These are phyloP conservation scores for Patella vulgata DNA, from an alignment of 1,140 invertebrate species.

Conservation along the genomic window DNA sequence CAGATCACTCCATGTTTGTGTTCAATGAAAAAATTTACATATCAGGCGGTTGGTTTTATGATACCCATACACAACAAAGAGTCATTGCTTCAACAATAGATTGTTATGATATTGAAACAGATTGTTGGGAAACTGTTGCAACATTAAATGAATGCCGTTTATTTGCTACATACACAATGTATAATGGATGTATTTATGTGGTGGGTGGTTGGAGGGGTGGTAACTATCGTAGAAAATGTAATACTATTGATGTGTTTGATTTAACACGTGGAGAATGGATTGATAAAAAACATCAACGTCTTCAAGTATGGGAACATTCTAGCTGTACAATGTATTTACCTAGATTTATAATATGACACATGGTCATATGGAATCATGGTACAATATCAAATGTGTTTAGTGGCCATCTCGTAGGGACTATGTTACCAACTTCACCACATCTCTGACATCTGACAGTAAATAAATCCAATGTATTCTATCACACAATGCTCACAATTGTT, in stretches of 20 bases:
- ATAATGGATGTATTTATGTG: constrained; percentile 75
- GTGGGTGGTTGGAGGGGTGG: constrained; percentile 74
- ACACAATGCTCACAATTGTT: too few species aligned
- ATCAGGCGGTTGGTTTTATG: constrained; percentile 79
- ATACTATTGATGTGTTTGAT: constrained; percentile 38
- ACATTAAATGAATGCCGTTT: constrained; percentile 75
- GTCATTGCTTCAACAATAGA: constrained; percentile 76
- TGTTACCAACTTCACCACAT: too few species aligned
- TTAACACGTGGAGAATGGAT: constrained; percentile 29
- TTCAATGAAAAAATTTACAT: constrained; percentile 74
- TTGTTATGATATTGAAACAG: constrained; percentile 72
- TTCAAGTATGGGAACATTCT: constrained; percentile 54
- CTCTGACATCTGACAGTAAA: too few species aligned
- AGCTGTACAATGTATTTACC: constrained; percentile 47
- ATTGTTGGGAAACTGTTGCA: constrained; percentile 74
- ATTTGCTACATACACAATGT: constrained; percentile 75
- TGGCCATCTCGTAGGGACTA: too few species aligned
- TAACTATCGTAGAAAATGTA: constrained; percentile 40
- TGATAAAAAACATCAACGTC: constrained; percentile 19
- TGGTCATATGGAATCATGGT: too few species aligned
- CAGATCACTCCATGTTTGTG: constrained; percentile 77
- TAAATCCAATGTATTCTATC: too few species aligned
- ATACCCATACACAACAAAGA: constrained; percentile 69
- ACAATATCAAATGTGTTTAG: too few species aligned
- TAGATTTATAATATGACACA: constrained; percentile 3